Conservation (phyloP, 1,140 invertebrate genomes). For the Drosophila lowei region DNA sequence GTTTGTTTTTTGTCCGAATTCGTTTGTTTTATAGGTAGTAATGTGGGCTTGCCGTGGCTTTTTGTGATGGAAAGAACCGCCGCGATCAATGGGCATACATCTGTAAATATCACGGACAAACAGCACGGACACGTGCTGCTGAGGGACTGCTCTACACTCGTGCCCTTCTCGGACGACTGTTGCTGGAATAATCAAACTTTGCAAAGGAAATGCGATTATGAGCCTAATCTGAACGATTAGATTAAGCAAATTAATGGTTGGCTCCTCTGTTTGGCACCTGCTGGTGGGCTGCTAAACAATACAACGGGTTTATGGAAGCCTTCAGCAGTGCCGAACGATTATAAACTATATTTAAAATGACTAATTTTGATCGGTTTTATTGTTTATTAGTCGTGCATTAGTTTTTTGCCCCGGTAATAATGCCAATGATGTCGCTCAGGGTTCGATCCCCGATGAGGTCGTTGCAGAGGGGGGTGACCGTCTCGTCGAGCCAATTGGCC, state of each 20-base stretch:
- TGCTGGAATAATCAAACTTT: conserved; percentile 23
- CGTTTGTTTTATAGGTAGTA: too few species aligned
- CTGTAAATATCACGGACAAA: too few species aligned
- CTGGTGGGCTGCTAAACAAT: conserved; percentile 25
- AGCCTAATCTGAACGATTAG: conserved; percentile 65
- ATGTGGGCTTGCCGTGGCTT: too few species aligned
- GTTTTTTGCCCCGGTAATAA: conserved; percentile 48
- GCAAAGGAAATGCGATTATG: conserved; percentile 41
- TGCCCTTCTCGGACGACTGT: background rate
- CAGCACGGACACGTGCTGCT: too few species aligned
- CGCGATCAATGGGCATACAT: too few species aligned
- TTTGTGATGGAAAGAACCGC: too few species aligned
- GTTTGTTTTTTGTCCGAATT: too few species aligned
- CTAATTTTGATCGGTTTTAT: conserved; percentile 23
- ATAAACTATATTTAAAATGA: conserved; percentile 9
- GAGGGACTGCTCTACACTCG: background rate
- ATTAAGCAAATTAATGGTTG: conserved; percentile 46
- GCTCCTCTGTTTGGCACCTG: conserved; percentile 33
- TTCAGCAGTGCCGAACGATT: background rate
- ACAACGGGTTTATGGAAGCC: conserved; percentile 23
- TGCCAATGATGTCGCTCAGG: conserved; percentile 47
- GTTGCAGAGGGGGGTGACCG: conserved; percentile 59
- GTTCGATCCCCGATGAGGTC: conserved; percentile 66
- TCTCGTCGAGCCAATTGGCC: conserved; percentile 43
- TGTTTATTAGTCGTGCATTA: conserved; percentile 3